A percentile compares a stretch with the other conserved stretches of the same genome.
Conservation (phyloP, 1,140 invertebrate species). For the Brachionus calyciflorus region DNA sequence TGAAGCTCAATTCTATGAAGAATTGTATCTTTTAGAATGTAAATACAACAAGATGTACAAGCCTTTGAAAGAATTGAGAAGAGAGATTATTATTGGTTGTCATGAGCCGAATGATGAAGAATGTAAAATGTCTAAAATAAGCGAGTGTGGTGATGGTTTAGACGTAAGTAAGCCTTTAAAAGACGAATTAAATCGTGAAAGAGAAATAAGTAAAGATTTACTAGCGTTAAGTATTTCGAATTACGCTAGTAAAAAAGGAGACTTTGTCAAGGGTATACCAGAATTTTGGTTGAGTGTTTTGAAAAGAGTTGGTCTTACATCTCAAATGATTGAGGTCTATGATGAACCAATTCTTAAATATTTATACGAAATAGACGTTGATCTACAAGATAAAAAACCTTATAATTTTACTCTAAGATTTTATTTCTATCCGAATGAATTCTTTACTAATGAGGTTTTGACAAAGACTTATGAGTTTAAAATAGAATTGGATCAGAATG, state of each 20-base stretch:
- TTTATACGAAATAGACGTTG: conserved; percentile 78
- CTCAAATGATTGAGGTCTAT: conserved; percentile 82
- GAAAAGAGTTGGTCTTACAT: conserved; percentile 84
- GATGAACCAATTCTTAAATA: conserved; percentile 91
- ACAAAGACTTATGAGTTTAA: conserved; percentile 94
- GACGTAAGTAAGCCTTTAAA: conserved; percentile 63
- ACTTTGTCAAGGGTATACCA: conserved; percentile 72
- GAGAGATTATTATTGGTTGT: conserved; percentile 71
- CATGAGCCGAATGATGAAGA: conserved; percentile 86
- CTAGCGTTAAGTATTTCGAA: conserved; percentile 31
- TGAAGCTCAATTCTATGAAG: too few relatives aligned
- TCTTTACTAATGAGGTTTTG: conserved; percentile 84
- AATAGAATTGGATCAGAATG: conserved; percentile 79
- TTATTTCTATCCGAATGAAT: conserved; percentile 89
- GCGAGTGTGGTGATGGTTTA: conserved; percentile 49
- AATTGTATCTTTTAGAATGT: conserved; percentile 87
- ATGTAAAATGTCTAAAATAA: conserved; percentile 38
- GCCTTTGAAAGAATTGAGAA: conserved; percentile 71
- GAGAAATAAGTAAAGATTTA: conserved; percentile 60
- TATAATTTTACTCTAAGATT: conserved; percentile 84
- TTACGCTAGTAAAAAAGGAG: not conserved
- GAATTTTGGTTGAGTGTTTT: conserved; percentile 96
- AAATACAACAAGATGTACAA: conserved; percentile 80
- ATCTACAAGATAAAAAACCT: conserved; percentile 48
- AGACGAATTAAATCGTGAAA: conserved; percentile 55